phyloP scores from a whole-genome alignment of 2,888 invertebrate species.

The Agriotes lineatus region DNA sequence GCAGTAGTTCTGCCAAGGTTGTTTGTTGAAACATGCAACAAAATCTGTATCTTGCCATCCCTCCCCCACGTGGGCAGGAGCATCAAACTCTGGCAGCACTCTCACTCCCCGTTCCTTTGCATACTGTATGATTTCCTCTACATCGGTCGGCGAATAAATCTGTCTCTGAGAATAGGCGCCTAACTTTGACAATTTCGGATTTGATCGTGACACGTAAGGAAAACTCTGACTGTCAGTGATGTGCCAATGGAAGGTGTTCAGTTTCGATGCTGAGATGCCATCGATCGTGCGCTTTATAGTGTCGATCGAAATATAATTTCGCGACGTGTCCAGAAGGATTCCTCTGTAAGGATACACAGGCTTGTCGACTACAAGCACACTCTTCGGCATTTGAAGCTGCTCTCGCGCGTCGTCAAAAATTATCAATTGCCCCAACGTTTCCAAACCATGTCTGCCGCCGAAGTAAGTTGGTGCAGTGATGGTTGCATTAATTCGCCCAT shows the following conservation, averaged over 20 bases:
- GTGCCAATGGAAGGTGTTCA: conserved; percentile 97
- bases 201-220: conserved; percentile 83
- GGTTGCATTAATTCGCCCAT: conserved; percentile 69
- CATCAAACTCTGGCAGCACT: conserved; percentile 92
- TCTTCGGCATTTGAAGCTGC: conserved; percentile 73
- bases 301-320: conserved; percentile 85
- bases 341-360: conserved; percentile 93
- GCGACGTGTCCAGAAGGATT: conserved; percentile 87
- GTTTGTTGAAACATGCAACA: conserved; percentile 78
- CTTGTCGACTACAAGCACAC: conserved; percentile 76
- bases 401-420: conserved; percentile 75
- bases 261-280: conserved; percentile 90
- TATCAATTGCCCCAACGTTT: conserved; percentile 77
- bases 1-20: conserved; percentile 79
- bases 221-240: conserved; percentile 95
- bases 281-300: conserved; percentile 83
- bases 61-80: conserved; percentile 90
- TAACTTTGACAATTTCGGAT: conserved; percentile 77
- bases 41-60: conserved; percentile 83
- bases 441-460: conserved; percentile 76
- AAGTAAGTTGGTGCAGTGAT: conserved; percentile 74
- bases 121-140: conserved; percentile 75
- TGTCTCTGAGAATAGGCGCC: conserved; percentile 86
- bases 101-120: conserved; percentile 83
- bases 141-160: conserved; percentile 71